phyloP scores from a whole-genome alignment of 1,140 invertebrate genomes.

The Drosophila leontia region DNA sequence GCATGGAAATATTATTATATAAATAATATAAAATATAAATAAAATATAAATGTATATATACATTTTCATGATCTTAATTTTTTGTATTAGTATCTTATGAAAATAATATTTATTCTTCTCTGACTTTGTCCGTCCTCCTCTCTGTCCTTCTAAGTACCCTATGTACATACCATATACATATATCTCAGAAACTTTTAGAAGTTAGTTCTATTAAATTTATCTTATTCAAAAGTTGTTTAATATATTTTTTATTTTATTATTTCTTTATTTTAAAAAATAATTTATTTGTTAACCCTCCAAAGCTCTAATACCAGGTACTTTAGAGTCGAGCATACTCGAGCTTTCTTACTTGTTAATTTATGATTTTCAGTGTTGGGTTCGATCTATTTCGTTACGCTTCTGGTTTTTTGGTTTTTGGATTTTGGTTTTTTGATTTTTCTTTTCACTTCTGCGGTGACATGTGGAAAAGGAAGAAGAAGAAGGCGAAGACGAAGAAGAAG shows the following conservation, averaged over 20 bases:
- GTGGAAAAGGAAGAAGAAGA: conserved; percentile 45
- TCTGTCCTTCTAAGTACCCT: too few relatives aligned
- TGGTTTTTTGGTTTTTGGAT: conserved; percentile 72
- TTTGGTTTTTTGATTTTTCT: conserved; percentile 29
- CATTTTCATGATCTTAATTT: neutral
- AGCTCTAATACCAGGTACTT: neutral
- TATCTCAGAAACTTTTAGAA: too few relatives aligned
- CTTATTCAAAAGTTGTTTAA: neutral
- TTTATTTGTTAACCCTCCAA: neutral
- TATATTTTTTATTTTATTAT: neutral
- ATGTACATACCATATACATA: too few relatives aligned
- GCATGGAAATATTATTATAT: neutral
- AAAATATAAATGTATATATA: neutral
- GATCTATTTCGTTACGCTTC: conserved; percentile 81
- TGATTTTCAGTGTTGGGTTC: conserved; percentile 36
- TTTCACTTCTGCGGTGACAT: conserved; percentile 69
- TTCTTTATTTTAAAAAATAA: neutral
- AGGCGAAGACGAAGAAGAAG: neutral
- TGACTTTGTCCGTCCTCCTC: too few relatives aligned
- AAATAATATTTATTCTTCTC: neutral
- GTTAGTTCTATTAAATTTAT: neutral
- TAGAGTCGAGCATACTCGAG: neutral
- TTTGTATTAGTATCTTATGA: neutral
- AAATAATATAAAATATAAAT: neutral
- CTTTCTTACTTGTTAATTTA: conserved; percentile 15